phyloP scores from a whole-genome alignment of 2,888 invertebrate genomes.

The Erebia palarica region DNA sequence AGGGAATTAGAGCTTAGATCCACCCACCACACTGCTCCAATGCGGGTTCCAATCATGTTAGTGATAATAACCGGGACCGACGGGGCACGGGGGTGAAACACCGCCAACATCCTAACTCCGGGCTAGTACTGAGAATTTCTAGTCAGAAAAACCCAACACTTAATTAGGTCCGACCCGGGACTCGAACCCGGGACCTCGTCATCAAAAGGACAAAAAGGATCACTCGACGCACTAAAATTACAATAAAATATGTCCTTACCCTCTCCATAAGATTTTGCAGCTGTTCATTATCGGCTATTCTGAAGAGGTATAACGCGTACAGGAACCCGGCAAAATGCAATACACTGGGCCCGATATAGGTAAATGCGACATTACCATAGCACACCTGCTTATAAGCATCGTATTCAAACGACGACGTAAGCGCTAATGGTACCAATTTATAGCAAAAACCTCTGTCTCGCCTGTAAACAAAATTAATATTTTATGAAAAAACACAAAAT shows the following conservation, averaged over 20 bases:
- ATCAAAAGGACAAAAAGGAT: no score
- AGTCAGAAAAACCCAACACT: no score
- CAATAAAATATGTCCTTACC: slow-evolving; percentile 67
- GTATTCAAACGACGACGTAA: slow-evolving; percentile 69
- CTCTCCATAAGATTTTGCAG: slow-evolving; percentile 92
- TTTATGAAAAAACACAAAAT: neutral
- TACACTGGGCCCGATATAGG: slow-evolving; percentile 87
- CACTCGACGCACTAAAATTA: neutral
- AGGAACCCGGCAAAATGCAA: slow-evolving; percentile 88
- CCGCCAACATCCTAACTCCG: no score
- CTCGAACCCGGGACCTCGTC: no score
- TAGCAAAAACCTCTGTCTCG: slow-evolving; percentile 89
- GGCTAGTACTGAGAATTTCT: no score
- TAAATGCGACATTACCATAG: slow-evolving; percentile 87
- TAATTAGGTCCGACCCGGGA: no score
- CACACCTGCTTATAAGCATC: slow-evolving; percentile 84
- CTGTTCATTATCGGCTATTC: slow-evolving; percentile 91
- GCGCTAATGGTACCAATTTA: slow-evolving; percentile 72
- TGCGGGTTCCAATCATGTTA: no score
- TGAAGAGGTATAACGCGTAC: slow-evolving; percentile 87
- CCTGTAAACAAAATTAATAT: slow-evolving; percentile 64
- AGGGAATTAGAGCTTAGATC: no score
- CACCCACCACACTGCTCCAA: no score
- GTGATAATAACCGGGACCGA: no score
- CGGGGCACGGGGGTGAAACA: no score